These are phyloP conservation scores for Premnoplex brunnescens DNA, from an alignment of 2,797 vertebrate genomes.

Conservation along the genomic window DNA sequence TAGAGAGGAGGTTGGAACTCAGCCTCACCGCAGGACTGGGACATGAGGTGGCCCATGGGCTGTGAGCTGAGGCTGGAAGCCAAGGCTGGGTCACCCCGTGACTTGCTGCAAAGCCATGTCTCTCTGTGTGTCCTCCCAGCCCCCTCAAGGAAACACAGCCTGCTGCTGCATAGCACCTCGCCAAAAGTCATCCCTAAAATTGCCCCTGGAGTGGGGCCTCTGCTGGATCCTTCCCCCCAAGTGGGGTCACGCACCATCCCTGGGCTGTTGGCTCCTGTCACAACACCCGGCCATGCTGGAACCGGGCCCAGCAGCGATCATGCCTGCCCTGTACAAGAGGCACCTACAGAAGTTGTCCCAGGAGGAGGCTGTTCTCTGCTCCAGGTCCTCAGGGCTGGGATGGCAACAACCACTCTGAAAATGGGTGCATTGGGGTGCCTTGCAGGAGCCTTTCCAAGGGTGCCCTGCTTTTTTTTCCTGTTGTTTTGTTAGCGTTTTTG, in stretches of 20 bases:
- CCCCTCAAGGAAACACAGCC: neutral
- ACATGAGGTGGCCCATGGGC: neutral
- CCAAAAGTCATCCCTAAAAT: neutral
- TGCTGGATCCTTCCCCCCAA: fast-evolving
- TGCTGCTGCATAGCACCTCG: neutral
- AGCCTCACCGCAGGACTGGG: neutral
- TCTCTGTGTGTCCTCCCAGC: neutral
- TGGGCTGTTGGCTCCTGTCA: neutral
- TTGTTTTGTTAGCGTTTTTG: neutral
- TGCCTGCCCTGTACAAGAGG: neutral
- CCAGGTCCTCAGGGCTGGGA: fast-evolving
- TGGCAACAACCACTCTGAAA: fast-evolving
- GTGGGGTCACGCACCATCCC: neutral
- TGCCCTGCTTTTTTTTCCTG: neutral
- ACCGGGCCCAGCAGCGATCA: fast-evolving
- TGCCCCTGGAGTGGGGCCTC: neutral
- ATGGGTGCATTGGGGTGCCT: neutral
- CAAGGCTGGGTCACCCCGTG: neutral
- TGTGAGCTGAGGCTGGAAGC: neutral
- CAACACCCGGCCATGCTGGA: fast-evolving
- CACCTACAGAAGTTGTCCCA: fast-evolving
- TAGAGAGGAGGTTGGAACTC: neutral
- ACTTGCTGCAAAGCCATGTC: neutral
- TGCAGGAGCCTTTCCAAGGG: neutral
- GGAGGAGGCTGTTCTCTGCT: neutral